These are phyloP conservation scores for Diachasmimorpha longicaudata DNA, from an alignment of 1,140 invertebrate genomes.

Conservation along the genomic window DNA sequence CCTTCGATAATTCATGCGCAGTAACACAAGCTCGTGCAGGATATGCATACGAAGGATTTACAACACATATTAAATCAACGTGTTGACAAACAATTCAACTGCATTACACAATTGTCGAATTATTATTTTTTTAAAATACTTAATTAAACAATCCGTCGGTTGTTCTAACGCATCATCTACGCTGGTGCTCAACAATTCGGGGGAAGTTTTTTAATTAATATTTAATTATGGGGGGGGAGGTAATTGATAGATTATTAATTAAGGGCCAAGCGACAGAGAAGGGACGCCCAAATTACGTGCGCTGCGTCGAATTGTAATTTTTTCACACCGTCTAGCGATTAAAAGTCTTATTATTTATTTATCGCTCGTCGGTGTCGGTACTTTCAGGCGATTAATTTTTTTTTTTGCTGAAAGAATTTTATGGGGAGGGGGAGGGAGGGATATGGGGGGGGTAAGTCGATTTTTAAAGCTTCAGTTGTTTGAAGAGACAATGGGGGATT, in stretches of 20 bases:
- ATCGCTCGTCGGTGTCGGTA: background rate
- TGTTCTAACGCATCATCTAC: background rate
- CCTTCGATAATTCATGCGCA: background rate
- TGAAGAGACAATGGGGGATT: too few species aligned
- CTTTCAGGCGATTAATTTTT: background rate
- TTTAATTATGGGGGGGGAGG: background rate
- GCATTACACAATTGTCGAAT: background rate
- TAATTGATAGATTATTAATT: background rate
- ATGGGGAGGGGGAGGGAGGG: background rate
- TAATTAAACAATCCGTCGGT: background rate
- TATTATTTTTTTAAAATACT: background rate
- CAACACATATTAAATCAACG: background rate
- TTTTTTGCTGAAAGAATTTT: background rate
- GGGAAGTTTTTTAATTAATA: background rate
- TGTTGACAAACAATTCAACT: background rate
- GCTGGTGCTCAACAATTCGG: conserved; percentile 32
- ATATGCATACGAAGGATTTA: background rate
- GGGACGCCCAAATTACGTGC: conserved; percentile 62
- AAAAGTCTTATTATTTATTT: conserved; percentile 34
- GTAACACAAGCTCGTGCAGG: background rate
- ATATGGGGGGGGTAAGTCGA: background rate
- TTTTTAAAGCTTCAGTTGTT: too few species aligned
- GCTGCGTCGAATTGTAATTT: conserved; percentile 36
- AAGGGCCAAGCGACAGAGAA: conserved; percentile 61
- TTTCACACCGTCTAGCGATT: conserved; percentile 52